Percentiles rank a stretch among this genome's conserved stretches.
Evolutionary conservation across 2,888 invertebrate species (phyloP).

Genomic region (Fragum fragum): DNA sequence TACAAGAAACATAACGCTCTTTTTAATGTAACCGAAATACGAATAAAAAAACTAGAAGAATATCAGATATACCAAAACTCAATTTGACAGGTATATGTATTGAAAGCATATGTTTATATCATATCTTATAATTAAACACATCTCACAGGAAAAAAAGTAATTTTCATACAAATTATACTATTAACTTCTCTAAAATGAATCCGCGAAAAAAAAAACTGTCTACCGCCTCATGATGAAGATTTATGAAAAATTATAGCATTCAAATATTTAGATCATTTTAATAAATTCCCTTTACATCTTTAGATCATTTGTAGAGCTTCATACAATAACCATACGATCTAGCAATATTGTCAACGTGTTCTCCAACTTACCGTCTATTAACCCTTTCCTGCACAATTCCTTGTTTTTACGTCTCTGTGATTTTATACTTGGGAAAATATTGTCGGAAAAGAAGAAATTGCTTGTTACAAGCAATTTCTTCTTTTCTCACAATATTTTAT

Average conservation of each 20-base stretch:
- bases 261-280: neutral
- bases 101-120: conserved; percentile 37
- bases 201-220: conserved; percentile 11
- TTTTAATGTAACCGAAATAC: no score
- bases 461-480: no score
- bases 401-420: no score
- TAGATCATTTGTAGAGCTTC: neutral
- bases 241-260: neutral
- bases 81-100: conserved; percentile 5
- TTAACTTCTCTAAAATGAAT: conserved; percentile 37
- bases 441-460: no score
- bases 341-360: no score
- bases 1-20: neutral
- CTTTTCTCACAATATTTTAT: no score
- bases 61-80: conserved; percentile 7
- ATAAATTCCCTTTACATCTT: neutral
- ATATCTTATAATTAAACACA: conserved; percentile 49
- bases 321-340: no score
- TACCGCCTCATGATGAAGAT: neutral
- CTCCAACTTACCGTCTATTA: no score
- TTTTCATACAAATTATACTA: conserved; percentile 63
- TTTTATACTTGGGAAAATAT: no score
- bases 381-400: no score
- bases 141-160: conserved; percentile 34
- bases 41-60: neutral